Evolutionary conservation across 1,140 invertebrate genomes (phyloP).

Genomic region (Caenorhabditis elegans): DNA sequence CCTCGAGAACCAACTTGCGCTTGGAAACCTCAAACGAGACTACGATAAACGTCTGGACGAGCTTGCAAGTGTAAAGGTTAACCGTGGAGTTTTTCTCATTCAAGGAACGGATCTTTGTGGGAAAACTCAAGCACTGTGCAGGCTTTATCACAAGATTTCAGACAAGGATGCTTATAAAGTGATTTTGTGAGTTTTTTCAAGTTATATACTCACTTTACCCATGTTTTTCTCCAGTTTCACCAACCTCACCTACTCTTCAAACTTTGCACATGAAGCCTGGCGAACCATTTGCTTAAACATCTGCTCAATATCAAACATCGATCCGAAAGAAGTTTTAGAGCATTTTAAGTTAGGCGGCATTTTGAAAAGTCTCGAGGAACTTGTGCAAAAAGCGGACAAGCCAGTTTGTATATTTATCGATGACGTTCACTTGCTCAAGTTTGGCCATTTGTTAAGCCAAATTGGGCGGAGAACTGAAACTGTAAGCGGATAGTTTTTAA

Average conservation of each 20-base stretch:
- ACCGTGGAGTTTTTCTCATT: slow-evolving; percentile 35
- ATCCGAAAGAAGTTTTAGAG: not conserved
- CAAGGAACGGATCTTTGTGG: slow-evolving; percentile 44
- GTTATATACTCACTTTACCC: not conserved
- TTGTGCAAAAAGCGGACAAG: slow-evolving; percentile 35
- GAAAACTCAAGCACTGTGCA: slow-evolving; percentile 45
- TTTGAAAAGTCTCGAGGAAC: slow-evolving; percentile 10
- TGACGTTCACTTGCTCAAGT: slow-evolving; percentile 45
- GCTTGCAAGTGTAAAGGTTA: not conserved
- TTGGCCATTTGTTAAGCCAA: slow-evolving; percentile 42
- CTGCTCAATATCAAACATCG: not conserved
- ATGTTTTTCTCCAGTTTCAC: slow-evolving; percentile 34
- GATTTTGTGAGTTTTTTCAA: slow-evolving; percentile 9
- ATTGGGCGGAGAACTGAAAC: slow-evolving; percentile 30
- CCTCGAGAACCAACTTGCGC: not conserved
- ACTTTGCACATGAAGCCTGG: slow-evolving; percentile 50
- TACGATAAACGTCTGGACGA: slow-evolving; percentile 1
- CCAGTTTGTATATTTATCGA: slow-evolving; percentile 49
- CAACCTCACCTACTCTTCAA: slow-evolving; percentile 46
- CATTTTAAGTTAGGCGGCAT: not conserved
- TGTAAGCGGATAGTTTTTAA: not conserved
- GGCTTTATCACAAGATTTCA: slow-evolving; percentile 34
- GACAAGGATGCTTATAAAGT: slow-evolving; percentile 24
- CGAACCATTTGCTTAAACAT: slow-evolving; percentile 17
- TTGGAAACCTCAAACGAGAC: slow-evolving; percentile 2